phyloP scores from a whole-genome alignment of 2,888 invertebrate species.

The Apocheima hispidaria region DNA sequence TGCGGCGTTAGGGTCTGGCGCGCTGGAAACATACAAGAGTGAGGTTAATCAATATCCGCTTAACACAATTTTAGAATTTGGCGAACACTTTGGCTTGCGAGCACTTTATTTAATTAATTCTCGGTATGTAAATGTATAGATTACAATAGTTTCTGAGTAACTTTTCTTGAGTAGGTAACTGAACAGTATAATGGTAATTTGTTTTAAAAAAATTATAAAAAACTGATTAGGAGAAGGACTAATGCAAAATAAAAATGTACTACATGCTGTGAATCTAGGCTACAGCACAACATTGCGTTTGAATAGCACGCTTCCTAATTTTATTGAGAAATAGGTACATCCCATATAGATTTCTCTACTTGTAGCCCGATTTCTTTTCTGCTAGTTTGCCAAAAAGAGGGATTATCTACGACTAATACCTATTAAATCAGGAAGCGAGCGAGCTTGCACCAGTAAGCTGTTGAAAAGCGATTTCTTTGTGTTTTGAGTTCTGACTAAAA shows the following conservation, averaged over 20 bases:
- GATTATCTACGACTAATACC: background rate
- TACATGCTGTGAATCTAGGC: background rate
- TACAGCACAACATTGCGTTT: background rate
- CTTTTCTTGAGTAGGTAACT: background rate
- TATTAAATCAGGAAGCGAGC: background rate
- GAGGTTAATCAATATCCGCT: slow-evolving; percentile 15
- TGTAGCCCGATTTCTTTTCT: too few relatives aligned
- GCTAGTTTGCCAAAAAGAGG: background rate
- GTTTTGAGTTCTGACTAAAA: too few relatives aligned
- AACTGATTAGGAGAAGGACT: background rate
- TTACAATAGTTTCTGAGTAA: background rate
- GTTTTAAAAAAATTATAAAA: background rate
- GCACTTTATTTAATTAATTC: background rate
- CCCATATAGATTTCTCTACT: too few relatives aligned
- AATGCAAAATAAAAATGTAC: background rate
- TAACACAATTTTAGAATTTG: background rate
- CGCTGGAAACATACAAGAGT: slow-evolving; percentile 44
- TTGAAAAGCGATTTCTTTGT: background rate
- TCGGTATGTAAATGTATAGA: slow-evolving; percentile 14
- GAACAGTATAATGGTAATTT: background rate
- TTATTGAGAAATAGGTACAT: background rate
- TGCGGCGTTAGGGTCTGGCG: slow-evolving; percentile 43
- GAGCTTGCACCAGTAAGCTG: background rate
- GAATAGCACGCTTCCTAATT: background rate
- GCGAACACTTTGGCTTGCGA: too few relatives aligned